Evolutionary conservation across 2,888 invertebrate species (phyloP).

Genomic region (Biston betularia): DNA sequence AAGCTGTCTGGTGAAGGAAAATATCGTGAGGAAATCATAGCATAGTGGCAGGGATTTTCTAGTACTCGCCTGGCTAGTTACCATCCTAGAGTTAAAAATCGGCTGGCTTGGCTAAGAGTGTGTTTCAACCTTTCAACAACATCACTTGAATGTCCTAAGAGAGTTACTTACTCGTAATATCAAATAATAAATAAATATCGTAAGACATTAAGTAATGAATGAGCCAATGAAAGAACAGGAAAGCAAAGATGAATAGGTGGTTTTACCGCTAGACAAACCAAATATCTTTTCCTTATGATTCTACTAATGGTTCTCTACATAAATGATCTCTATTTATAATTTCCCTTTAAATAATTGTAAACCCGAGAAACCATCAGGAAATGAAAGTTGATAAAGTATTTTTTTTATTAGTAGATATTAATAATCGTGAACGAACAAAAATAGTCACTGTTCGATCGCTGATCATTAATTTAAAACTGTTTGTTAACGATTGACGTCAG

Average conservation of each 20-base stretch:
- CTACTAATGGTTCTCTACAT: no score
- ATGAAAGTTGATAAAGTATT: background rate
- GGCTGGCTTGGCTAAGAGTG: no score
- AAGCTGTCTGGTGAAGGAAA: no score
- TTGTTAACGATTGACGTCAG: conserved; percentile 45
- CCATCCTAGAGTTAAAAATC: no score
- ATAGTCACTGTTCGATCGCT: conserved; percentile 15
- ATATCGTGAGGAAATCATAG: no score
- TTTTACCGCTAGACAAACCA: background rate
- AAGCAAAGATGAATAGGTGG: conserved; percentile 2
- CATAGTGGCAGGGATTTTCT: no score
- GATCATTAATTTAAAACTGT: conserved; percentile 23
- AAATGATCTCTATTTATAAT: background rate
- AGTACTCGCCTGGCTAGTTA: no score
- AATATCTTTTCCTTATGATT: background rate
- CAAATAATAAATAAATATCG: no score
- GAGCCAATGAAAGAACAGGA: background rate
- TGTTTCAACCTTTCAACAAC: no score
- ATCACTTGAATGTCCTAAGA: no score
- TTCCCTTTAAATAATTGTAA: background rate
- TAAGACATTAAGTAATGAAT: background rate
- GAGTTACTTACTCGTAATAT: no score
- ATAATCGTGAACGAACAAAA: conserved; percentile 5
- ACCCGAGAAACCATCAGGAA: background rate
- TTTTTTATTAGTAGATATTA: background rate